Percentiles rank a stretch among this genome's conserved stretches.
phyloP scores from a whole-genome alignment of 1,140 invertebrate genomes.

The Drosophila seguyi region DNA sequence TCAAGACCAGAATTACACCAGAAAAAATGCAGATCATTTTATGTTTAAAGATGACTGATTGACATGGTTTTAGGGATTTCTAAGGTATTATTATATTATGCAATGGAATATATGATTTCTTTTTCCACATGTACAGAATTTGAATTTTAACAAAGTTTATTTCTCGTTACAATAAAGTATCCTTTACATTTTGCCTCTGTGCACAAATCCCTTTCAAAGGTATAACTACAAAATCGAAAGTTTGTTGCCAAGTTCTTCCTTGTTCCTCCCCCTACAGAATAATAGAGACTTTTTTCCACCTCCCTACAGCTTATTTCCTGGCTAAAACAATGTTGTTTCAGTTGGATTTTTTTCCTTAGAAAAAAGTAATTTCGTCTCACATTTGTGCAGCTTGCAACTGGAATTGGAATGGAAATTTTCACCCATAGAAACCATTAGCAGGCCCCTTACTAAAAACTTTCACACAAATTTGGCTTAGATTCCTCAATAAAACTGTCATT shows the following conservation, averaged over 20 bases:
- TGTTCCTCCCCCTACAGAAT: background rate
- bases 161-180: background rate
- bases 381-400: background rate
- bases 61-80: background rate
- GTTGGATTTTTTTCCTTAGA: background rate
- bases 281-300: background rate
- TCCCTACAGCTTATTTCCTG: conserved; percentile 6
- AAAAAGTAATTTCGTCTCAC: conserved; percentile 10
- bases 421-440: conserved; percentile 2
- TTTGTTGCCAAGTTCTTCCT: conserved; percentile 3
- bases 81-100: background rate
- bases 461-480: conserved; percentile 37
- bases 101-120: no score
- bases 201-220: conserved; percentile 2
- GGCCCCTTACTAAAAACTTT: conserved; percentile 1
- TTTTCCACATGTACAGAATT: background rate
- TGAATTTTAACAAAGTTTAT: background rate
- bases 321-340: conserved; percentile 5
- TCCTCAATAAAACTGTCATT: conserved; percentile 34
- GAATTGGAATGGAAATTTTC: conserved; percentile 2
- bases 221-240: conserved; percentile 3
- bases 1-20: background rate
- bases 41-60: background rate
- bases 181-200: background rate
- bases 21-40: background rate